Conservation (phyloP, 2,797 vertebrate genomes). For the Sphenopsis melanotis region DNA sequence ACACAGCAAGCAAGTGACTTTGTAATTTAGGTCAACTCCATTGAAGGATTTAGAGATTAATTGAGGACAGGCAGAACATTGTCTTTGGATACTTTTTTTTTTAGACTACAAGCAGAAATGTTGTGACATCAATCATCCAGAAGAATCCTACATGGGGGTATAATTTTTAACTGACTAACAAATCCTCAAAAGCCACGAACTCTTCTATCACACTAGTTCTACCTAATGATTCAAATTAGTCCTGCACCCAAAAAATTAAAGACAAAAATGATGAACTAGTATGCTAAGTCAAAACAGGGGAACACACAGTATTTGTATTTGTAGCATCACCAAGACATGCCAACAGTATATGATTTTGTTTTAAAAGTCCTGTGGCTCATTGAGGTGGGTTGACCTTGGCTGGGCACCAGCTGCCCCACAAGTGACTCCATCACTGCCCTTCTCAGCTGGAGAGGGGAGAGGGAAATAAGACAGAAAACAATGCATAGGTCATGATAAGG, state of each 20-base stretch:
- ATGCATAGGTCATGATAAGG: not conserved
- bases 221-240: not conserved
- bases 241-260: not conserved
- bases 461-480: not conserved
- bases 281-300: not conserved
- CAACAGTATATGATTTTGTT: not conserved
- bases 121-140: not conserved
- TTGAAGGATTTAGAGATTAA: slow-evolving; percentile 24
- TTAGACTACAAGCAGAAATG: not conserved
- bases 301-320: not conserved
- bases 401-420: not conserved
- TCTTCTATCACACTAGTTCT: not conserved
- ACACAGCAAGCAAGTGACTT: not conserved
- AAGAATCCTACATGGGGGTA: not conserved
- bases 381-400: not conserved
- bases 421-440: fast-evolving
- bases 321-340: not conserved
- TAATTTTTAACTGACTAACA: not conserved
- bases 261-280: not conserved
- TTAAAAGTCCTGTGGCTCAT: not conserved
- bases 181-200: not conserved
- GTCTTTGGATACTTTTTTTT: not conserved
- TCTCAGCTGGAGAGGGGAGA: not conserved
- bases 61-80: slow-evolving; percentile 1
- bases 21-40: not conserved